These are phyloP conservation scores for Sympetrum striolatum DNA, from an alignment of 2,888 invertebrate species.

Conservation along the genomic window DNA sequence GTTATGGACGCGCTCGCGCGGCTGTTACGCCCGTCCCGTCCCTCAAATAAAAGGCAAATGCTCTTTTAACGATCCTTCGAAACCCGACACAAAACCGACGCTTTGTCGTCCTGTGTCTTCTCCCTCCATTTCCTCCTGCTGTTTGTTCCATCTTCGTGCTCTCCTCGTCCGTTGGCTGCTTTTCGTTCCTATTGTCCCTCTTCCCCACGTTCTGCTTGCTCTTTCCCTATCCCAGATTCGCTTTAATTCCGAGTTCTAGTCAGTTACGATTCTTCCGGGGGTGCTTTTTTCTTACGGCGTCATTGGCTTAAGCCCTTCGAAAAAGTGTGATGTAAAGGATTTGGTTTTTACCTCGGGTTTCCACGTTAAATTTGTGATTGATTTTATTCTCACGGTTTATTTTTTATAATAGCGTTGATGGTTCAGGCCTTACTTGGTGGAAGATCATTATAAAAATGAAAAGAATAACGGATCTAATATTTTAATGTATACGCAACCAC, in stretches of 20 bases:
- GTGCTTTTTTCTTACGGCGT: not conserved
- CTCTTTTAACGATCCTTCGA: not conserved
- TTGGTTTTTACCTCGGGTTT: too few relatives aligned
- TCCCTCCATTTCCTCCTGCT: not conserved
- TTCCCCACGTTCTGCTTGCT: not conserved
- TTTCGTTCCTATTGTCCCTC: not conserved
- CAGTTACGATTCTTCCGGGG: not conserved
- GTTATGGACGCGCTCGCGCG: not conserved
- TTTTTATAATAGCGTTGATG: too few relatives aligned
- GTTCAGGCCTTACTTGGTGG: too few relatives aligned
- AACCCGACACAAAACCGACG: not conserved
- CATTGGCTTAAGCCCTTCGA: not conserved
- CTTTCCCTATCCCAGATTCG: not conserved
- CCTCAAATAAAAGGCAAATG: conserved; percentile 1
- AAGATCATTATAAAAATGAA: too few relatives aligned
- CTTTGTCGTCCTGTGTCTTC: not conserved
- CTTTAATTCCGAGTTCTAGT: not conserved
- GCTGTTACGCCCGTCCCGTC: not conserved
- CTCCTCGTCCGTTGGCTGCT: not conserved
- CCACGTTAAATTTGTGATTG: too few relatives aligned
- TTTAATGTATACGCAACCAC: too few relatives aligned
- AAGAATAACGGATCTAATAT: too few relatives aligned
- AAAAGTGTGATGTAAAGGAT: too few relatives aligned
- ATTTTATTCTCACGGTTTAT: too few relatives aligned
- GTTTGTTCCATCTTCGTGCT: not conserved